Conservation (phyloP, 1,140 invertebrate genomes). For the Pemphigus obesinymphae region DNA sequence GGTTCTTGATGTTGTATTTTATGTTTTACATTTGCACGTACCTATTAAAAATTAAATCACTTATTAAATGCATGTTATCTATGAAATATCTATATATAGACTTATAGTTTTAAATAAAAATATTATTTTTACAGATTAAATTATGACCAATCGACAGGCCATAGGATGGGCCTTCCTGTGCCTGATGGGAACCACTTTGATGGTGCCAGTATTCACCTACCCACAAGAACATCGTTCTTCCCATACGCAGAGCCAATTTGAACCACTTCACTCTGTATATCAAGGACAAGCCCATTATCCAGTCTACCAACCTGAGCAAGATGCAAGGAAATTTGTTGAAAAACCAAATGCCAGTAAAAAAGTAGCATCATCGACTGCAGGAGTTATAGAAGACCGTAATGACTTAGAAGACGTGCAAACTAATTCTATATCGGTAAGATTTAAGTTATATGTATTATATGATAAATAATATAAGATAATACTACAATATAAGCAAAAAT, state of each 20-base stretch:
- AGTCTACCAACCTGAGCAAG: slow-evolving; percentile 43
- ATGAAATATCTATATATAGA: not conserved
- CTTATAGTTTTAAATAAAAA: not conserved
- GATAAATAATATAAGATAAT: too few species aligned
- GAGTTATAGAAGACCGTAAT: slow-evolving; percentile 66
- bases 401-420: slow-evolving; percentile 63
- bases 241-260: slow-evolving; percentile 26
- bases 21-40: not conserved
- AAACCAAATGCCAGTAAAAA: slow-evolving; percentile 84
- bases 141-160: slow-evolving; percentile 47
- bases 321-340: slow-evolving; percentile 74
- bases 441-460: too few species aligned
- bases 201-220: slow-evolving; percentile 45
- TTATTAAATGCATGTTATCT: not conserved
- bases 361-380: slow-evolving; percentile 52
- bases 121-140: slow-evolving; percentile 36
- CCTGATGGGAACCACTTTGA: slow-evolving; percentile 44
- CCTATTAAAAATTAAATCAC: not conserved
- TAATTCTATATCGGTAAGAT: slow-evolving; percentile 66
- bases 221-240: slow-evolving; percentile 43
- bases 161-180: slow-evolving; percentile 47
- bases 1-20: not conserved
- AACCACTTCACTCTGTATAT: slow-evolving; percentile 8
- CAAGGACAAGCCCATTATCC: slow-evolving; percentile 32
- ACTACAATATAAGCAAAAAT: too few species aligned